phyloP scores from a whole-genome alignment of 1,140 invertebrate genomes.

The Paralvinella palmiformis region DNA sequence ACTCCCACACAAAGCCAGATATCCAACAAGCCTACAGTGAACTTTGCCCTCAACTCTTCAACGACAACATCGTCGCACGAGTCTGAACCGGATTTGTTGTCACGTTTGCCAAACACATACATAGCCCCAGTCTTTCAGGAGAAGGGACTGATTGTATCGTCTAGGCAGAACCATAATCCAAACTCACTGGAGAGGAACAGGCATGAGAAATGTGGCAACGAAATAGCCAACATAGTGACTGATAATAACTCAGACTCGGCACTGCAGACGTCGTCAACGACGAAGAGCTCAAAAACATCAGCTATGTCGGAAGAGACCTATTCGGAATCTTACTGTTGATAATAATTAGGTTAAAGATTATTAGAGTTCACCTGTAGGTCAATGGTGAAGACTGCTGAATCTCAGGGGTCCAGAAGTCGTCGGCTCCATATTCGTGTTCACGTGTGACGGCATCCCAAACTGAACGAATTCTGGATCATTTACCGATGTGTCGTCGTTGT shows the following conservation, averaged over 20 bases:
- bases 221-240: neutral
- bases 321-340: slow-evolving; percentile 7
- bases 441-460: no score
- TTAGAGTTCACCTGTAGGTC: neutral
- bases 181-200: neutral
- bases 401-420: no score
- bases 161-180: neutral
- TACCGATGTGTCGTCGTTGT: no score
- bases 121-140: neutral
- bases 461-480: no score
- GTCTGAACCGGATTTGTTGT: neutral
- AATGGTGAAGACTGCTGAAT: no score
- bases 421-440: no score
- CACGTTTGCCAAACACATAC: neutral
- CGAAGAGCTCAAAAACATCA: neutral
- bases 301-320: slow-evolving; percentile 7
- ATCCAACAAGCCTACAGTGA: neutral
- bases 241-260: neutral
- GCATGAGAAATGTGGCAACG: no score
- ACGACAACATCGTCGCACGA: neutral
- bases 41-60: neutral
- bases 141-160: neutral
- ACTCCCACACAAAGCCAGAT: neutral
- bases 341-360: neutral
- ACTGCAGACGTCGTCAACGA: neutral